These are phyloP conservation scores for Girardinus metallicus DNA, from an alignment of 2,797 vertebrate species.

Conservation along the genomic window DNA sequence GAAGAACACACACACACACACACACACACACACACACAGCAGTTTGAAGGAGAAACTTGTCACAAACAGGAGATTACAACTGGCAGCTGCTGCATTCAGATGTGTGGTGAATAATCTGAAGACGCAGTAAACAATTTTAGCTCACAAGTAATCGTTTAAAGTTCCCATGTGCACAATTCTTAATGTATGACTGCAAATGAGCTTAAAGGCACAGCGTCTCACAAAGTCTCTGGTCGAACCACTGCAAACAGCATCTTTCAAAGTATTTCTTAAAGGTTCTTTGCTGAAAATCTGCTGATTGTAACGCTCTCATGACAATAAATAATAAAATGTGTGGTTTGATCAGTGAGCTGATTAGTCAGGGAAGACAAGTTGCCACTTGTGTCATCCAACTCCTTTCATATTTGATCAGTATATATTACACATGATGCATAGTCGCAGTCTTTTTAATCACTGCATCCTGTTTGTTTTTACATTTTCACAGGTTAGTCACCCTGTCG, in stretches of 20 bases:
- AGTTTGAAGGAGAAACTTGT: slow-evolving; percentile 7
- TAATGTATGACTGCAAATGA: not conserved
- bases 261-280: not conserved
- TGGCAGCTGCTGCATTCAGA: slow-evolving; percentile 28
- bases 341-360: not conserved
- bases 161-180: not conserved
- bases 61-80: not conserved
- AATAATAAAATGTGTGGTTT: not conserved
- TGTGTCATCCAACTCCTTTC: not conserved
- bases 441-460: slow-evolving; percentile 3
- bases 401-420: not conserved
- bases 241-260: not conserved
- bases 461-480: not conserved
- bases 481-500: not conserved
- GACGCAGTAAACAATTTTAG: slow-evolving; percentile 9
- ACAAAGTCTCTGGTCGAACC: not conserved
- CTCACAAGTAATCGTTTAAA: not conserved
- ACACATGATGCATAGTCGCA: not conserved
- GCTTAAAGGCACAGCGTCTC: not conserved
- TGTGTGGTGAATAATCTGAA: slow-evolving; percentile 9
- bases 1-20: slow-evolving; percentile 15
- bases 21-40: slow-evolving; percentile 13
- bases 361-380: not conserved
- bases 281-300: not conserved
- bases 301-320: no score